Base-by-base conservation (phyloP, 1,140 invertebrate genomes). In the Psix sp. region DNA sequence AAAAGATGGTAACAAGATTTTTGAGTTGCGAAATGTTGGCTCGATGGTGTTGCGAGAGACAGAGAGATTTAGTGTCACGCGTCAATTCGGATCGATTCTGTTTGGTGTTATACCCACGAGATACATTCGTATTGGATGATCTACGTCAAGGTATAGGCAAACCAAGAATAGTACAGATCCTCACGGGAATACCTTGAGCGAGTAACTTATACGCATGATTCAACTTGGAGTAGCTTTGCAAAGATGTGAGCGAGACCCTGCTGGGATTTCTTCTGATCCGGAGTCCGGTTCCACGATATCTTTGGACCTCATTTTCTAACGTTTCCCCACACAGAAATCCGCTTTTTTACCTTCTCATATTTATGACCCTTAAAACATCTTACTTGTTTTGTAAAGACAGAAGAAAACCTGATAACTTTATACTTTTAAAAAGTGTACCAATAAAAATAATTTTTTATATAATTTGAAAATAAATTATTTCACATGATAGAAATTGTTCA, bases 151-250 rank as follows among this genome's bases (percentile, higher is more conserved):
- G 24, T 49, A 29, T 54, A 54, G 49, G n/a, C n/a, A 67, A 26
- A 36, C n/a, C 5, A 36, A 62, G 51, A 63, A 72, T 48, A 46
- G 54, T 38, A 11, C 15, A 40, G 39, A 60, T 73, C 31, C 70
- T 60, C 56, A 6, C n/a, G 35, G 31, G 70, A 42, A 52, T 60
- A 20, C 33, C 60, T 56, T 42, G 60, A 45, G 49, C 38, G 48
- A 70, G 66, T 62, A 70, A 60, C 57, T 71, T 57, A 71, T 65
- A 72, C 59, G 68, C 68, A 72, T 65, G 59, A 72, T 63, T 72
- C 59, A 45, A 72, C 59, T 59, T 60, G 13, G 57, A 62, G 67
- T 63, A 63, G 57, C 67, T 71, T 71, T 71, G 67, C 51, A 51
- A 46, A 62, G 40, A 70, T 54, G 21, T 36, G 56, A 60, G 24